Conservation (phyloP, 2,888 invertebrate genomes). For the Crepidodera aurea region DNA sequence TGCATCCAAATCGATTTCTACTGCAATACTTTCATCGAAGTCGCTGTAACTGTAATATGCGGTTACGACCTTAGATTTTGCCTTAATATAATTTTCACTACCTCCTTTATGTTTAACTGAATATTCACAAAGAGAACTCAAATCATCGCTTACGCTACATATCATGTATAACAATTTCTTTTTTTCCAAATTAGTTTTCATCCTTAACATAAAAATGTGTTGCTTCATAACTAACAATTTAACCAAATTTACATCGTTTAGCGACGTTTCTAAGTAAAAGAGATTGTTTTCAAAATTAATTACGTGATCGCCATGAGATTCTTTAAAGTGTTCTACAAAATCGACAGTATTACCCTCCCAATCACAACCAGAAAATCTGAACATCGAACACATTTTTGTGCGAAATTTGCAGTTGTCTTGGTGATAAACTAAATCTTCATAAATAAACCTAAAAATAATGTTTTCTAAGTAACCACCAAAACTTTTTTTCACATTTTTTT, state of each 20-base stretch:
- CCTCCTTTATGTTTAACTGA: constrained; percentile 52
- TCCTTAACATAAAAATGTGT: constrained; percentile 49
- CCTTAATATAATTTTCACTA: constrained; percentile 50
- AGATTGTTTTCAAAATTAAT: constrained; percentile 48
- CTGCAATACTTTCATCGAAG: constrained; percentile 44
- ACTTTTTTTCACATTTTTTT: not conserved
- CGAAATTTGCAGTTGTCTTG: constrained; percentile 46
- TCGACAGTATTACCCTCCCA: constrained; percentile 49
- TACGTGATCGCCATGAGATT: constrained; percentile 49
- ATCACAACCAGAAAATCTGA: constrained; percentile 40
- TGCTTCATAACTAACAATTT: constrained; percentile 50
- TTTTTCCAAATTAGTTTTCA: constrained; percentile 44
- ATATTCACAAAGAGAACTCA: constrained; percentile 46
- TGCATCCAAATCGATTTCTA: constrained; percentile 48
- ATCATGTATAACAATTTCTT: constrained; percentile 50
- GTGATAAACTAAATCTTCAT: constrained; percentile 43
- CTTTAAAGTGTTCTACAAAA: constrained; percentile 50
- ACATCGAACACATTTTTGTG: constrained; percentile 45
- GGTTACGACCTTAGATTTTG: constrained; percentile 48
- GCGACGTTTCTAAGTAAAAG: constrained; percentile 49
- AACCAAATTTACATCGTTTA: constrained; percentile 44
- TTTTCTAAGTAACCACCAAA: no score
- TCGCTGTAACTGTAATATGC: constrained; percentile 42
- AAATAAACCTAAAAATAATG: constrained; percentile 25
- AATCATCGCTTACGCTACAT: constrained; percentile 49